Base-by-base conservation (phyloP, 30 jellyfish, hydroid and myxozoan species). In the Pelagia noctiluca region DNA sequence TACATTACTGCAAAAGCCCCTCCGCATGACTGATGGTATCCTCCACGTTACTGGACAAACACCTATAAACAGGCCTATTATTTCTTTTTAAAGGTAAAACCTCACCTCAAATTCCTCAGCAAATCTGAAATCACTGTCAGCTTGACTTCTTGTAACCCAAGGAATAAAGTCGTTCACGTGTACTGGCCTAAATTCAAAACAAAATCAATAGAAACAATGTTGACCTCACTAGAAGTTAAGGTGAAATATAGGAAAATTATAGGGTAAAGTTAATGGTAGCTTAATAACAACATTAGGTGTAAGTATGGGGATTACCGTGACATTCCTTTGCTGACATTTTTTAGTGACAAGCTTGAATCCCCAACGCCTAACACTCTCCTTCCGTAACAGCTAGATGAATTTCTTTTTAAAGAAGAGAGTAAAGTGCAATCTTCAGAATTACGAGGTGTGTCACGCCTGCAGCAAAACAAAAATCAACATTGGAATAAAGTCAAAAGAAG, bases 21-120 rank as follows among this genome's bases (percentile, higher is more conserved):
- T n/a, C n/a, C n/a, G n/a, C n/a, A n/a, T n/a, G n/a, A n/a, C n/a
- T n/a, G n/a, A n/a, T n/a, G n/a, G n/a, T n/a, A n/a, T n/a, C n/a
- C n/a, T n/a, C n/a, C n/a, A n/a, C n/a, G n/a, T n/a, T 29, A 33
- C 32, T 33, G 32, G 25, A 53, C 5, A 33, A 12, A 33, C 25
- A 12, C 3, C 32, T 33, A 19, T 2, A 12, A 53, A 53, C 1
- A 53, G 3, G 1, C 18, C 35, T 21, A 62, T 16, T 21, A 1
- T 68, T 0, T 2, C 19, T 0, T 1, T 12, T 22, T 0, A 26
- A 16, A 2, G 19, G 26, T 30, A 1, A 46, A 2, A 80, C 13
- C 84, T 8, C 34, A 86, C 98, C 98, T 92, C 98, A 53, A 92
- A 92, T 81, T 92, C 98, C 88, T 92, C 98, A 1, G 98, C 98